These are phyloP conservation scores for Muraenolepis orangiensis DNA, from an alignment of 2,797 vertebrate species.

Conservation along the genomic window DNA sequence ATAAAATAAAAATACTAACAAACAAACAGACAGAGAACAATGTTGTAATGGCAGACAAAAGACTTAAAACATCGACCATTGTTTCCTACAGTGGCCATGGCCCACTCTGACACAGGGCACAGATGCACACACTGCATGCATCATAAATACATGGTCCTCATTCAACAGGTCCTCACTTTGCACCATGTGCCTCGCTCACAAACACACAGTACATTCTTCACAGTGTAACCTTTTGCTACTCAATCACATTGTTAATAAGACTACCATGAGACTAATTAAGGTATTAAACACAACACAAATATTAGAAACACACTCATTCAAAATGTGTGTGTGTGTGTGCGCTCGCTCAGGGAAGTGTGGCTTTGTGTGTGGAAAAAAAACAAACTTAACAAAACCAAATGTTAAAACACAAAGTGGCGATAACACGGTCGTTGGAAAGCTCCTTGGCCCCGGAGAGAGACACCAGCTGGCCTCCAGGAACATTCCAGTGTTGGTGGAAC, in stretches of 20 bases:
- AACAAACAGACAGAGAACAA: background rate
- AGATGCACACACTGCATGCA: background rate
- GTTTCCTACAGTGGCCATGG: background rate
- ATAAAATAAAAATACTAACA: background rate
- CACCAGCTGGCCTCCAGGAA: background rate
- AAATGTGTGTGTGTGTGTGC: no score
- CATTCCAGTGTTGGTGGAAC: background rate
- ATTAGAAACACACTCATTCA: background rate
- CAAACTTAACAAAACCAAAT: background rate
- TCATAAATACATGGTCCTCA: background rate
- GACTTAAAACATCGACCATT: background rate
- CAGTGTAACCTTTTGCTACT: slow-evolving; percentile 29
- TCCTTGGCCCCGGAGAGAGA: background rate
- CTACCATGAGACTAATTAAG: slow-evolving; percentile 30
- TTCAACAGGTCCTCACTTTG: background rate
- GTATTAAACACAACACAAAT: slow-evolving; percentile 2
- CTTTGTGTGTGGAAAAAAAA: no score
- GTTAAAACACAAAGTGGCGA: background rate
- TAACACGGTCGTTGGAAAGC: background rate
- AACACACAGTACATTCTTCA: background rate
- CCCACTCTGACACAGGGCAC: background rate
- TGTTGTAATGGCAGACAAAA: background rate
- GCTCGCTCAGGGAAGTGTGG: no score
- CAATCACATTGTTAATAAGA: slow-evolving; percentile 54
- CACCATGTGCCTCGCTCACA: background rate